Evolutionary conservation across 35 echinoderm and acorn worm genomes (phyloP).

Genomic region (Amphiura filiformis): DNA sequence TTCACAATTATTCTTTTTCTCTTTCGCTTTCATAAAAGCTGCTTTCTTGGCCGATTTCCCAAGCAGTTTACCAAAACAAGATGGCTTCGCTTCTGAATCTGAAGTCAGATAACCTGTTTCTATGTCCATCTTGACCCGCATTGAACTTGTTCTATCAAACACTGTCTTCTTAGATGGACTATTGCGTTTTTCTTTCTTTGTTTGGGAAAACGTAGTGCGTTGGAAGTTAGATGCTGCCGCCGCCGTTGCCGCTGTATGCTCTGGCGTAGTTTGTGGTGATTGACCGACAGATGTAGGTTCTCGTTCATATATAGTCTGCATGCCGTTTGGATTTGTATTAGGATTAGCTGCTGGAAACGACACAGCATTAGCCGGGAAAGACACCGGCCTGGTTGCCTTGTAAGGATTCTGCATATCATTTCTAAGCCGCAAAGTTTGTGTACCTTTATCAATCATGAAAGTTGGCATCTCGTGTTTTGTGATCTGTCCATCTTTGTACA

Average conservation of each 20-base stretch:
- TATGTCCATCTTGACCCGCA: conserved; percentile 49
- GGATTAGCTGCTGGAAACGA: too few relatives aligned
- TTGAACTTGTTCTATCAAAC: conserved; percentile 88
- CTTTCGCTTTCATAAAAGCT: conserved; percentile 7
- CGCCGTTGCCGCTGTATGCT: not conserved
- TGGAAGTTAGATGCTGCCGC: conserved; percentile 53
- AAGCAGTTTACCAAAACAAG: conserved; percentile 78
- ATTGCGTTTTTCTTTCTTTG: conserved; percentile 59
- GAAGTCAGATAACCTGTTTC: conserved; percentile 88
- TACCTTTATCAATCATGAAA: conserved; percentile 19
- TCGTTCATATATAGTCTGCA: conserved; percentile 28
- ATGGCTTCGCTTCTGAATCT: conserved; percentile 83
- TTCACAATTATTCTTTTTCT: conserved; percentile 11
- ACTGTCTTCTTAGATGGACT: conserved; percentile 42
- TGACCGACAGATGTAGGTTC: not conserved
- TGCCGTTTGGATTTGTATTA: not conserved
- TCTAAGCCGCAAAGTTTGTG: conserved; percentile 10
- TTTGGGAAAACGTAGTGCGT: conserved; percentile 76
- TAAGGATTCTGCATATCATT: too few relatives aligned
- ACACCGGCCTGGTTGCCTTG: conserved; percentile 47
- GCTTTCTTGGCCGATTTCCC: conserved; percentile 79
- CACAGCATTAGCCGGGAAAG: conserved; percentile 66
- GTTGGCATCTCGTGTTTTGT: conserved; percentile 78
- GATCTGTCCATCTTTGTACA: conserved; percentile 83
- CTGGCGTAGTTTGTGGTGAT: not conserved